Conservation (phyloP, 2,888 invertebrate genomes). For the Pristionchus japonicus region DNA sequence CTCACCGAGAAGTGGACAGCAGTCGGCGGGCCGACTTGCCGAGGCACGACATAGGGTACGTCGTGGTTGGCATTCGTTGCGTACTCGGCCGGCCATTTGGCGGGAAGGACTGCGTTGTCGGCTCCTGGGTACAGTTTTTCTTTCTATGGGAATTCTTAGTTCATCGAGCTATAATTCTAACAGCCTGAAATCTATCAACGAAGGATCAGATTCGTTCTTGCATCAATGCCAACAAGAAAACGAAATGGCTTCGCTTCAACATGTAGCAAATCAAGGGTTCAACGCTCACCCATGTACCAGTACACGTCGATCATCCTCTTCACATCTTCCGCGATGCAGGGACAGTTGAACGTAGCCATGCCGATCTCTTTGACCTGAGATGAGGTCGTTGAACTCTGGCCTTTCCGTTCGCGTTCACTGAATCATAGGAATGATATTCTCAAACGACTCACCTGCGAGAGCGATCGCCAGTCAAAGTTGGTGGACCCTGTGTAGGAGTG, state of each 20-base stretch:
- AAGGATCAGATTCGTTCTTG: too few species aligned
- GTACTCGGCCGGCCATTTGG: conserved; percentile 2
- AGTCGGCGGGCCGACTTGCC: background rate
- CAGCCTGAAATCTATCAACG: too few species aligned
- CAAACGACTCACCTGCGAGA: conserved; percentile 84
- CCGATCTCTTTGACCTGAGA: conserved; percentile 83
- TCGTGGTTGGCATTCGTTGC: conserved; percentile 37
- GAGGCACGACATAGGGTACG: background rate
- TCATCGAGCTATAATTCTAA: too few species aligned
- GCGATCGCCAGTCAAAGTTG: conserved; percentile 96
- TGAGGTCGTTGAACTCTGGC: too few species aligned
- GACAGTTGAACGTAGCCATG: conserved; percentile 86
- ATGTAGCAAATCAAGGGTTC: background rate
- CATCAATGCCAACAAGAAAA: too few species aligned
- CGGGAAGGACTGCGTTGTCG: background rate
- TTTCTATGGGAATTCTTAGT: background rate
- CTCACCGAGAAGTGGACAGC: conserved; percentile 28
- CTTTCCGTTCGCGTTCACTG: background rate
- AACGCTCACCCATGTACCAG: conserved; percentile 66
- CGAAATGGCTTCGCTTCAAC: too few species aligned
- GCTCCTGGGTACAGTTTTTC: background rate
- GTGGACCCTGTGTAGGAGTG: conserved; percentile 94
- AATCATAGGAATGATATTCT: background rate
- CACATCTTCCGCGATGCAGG: conserved; percentile 87
- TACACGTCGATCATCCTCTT: conserved; percentile 87